These are phyloP conservation scores for Balearica regulorum DNA, from an alignment of 2,797 vertebrate genomes.

Conservation along the genomic window DNA sequence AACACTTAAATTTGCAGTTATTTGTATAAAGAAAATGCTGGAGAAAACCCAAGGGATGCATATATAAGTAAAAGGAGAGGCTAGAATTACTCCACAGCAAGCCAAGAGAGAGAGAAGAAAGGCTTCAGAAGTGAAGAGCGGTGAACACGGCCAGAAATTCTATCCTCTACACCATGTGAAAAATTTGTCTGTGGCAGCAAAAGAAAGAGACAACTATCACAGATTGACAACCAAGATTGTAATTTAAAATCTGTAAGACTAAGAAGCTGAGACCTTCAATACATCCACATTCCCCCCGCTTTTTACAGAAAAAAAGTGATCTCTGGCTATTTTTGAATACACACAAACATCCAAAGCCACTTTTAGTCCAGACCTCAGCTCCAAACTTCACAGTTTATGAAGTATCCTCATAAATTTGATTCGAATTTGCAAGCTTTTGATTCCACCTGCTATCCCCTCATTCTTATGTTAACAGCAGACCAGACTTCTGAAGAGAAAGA, in stretches of 20 bases:
- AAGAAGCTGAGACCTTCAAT: not conserved
- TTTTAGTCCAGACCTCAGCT: not conserved
- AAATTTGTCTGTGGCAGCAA: conserved; percentile 2
- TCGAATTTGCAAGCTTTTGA: not conserved
- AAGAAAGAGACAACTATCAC: not conserved
- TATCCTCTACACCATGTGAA: not conserved
- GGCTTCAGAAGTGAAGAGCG: not conserved
- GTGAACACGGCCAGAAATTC: conserved; percentile 25
- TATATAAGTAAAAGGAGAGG: conserved; percentile 41
- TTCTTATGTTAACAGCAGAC: not conserved
- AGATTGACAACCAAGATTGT: not conserved
- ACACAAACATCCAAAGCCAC: not conserved
- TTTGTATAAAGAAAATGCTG: conserved; percentile 58
- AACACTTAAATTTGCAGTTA: conserved; percentile 61
- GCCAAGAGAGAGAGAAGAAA: conserved; percentile 33
- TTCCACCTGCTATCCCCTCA: not conserved
- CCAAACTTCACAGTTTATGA: not conserved
- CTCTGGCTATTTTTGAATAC: not conserved
- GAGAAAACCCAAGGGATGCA: conserved; percentile 49
- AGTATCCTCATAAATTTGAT: not conserved
- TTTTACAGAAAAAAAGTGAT: not conserved
- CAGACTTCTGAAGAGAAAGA: not conserved
- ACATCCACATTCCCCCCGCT: not conserved
- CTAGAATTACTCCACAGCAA: conserved; percentile 43
- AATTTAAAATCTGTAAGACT: not conserved